Evolutionary conservation across 2,888 invertebrate genomes (phyloP), one percentile per base, ranked within the genome.

Genomic region (Masnerella sp.): DNA sequence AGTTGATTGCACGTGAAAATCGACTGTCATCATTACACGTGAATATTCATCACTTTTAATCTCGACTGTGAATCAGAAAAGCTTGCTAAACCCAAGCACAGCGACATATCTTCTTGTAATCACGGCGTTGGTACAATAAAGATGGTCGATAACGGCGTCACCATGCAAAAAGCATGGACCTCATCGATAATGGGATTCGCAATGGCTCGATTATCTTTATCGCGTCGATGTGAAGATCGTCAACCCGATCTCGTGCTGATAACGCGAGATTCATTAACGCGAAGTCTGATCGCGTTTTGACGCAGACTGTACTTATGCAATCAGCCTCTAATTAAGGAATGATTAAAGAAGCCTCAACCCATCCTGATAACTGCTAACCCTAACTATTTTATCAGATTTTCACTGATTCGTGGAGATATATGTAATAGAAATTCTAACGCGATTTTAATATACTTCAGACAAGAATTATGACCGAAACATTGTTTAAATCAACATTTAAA

Each of bases 261-360:
- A 64, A 4, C 40, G 54, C 49, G 30, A 49, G 58, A 64, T 64
- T 71, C 56, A 58, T 71, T 64, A 69, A 54, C 34, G 59, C 28
- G n/a, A 8, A 34, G 9, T 5, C 34, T 5, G 12, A 1, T 7
- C 47, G 18, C 12, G 9, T 36, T 64, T 52, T 38, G 17, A 28
- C 17, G 20, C 28, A 15, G 28, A 43, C 59, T 49, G 58, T 64
- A 64, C 49, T 42, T 32, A 82, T 80, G 85, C 85, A 85, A 84
- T 86, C 84, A 83, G 82, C 79, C 81, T 82, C 81, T 85, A 86
- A 86, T 86, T 85, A 83, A 81, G 79, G 80, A 85, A 83, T 85
- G 82, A 85, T 86, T 84, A 84, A 82, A 82, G 78, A 79, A 79
- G 78, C 78, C 80, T 75, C 67, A 67, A 65, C 62, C 76, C 81